Evolutionary conservation across 2,797 vertebrate species (phyloP).

Genomic region (Neosilurus mollespiculum): DNA sequence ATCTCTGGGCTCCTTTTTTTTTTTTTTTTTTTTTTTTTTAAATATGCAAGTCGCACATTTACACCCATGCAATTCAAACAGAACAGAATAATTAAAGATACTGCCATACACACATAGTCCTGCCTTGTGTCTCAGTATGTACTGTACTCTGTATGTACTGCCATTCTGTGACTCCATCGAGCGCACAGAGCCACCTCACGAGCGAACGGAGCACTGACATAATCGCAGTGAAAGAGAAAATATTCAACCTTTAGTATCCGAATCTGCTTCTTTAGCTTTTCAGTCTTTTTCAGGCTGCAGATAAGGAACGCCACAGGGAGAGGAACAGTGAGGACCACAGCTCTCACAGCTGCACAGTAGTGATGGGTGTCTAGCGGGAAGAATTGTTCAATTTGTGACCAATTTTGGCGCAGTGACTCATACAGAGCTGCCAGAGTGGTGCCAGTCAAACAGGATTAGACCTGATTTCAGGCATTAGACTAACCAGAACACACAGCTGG

Average conservation of each 20-base stretch:
- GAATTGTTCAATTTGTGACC: conserved; percentile 18
- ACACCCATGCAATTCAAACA: background rate
- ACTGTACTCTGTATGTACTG: background rate
- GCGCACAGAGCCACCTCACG: background rate
- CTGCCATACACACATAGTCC: background rate
- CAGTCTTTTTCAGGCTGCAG: background rate
- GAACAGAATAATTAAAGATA: background rate
- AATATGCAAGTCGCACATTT: background rate
- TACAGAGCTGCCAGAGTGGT: background rate
- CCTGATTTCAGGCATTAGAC: background rate
- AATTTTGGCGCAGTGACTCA: conserved; percentile 12
- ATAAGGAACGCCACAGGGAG: background rate
- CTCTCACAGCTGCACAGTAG: conserved; percentile 3
- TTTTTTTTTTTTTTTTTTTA: background rate
- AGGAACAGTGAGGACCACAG: background rate
- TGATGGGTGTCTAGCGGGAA: background rate
- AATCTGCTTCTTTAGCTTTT: background rate
- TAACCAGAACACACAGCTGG: conserved; percentile 2
- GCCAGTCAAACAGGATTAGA: conserved; percentile 6
- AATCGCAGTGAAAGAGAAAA: background rate
- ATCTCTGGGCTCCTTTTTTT: background rate
- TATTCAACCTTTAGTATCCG: too few species aligned
- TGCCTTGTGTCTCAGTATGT: background rate
- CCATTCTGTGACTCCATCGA: background rate
- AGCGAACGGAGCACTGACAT: background rate